Evolutionary conservation across 1,140 invertebrate species (phyloP), one percentile per base, ranked within the genome.

Genomic region (Acyrthosiphon pisum): DNA sequence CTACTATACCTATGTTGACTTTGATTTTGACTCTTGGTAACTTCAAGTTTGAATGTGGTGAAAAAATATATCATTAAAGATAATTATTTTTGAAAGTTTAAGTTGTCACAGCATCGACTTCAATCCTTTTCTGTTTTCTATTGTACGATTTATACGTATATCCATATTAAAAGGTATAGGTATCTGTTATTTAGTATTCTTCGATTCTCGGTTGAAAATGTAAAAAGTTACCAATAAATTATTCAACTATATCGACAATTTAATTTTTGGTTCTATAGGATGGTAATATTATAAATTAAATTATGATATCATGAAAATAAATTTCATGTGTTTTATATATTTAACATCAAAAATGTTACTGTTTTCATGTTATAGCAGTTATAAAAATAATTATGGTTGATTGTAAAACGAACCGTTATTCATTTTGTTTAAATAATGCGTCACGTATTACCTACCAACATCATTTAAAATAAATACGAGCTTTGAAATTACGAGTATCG

Each of bases 401-500:
- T 56, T 53, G 23, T 37, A 23, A 37, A 89, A 56, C 48, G 37
- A 26, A 89, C 4, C 20, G 81, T 26, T 53, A 89, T 30, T 41
- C 88, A 56, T 60, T 89, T 50, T 22, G 87, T 37, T 89, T 89
- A 37, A 89, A 89, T 53, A 89, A 37, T 53, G 9, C 48, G n/a
- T 87, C 20, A 46, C 6, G 7, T 23, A 41, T 30, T n/a, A 46
- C 46, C 46, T n/a, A 35, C 86, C 86, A 46, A 76, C 60, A n/a
- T 88, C 6, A 20, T 46, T n/a, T 88, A 88, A 88, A 88, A 89
- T 53, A 89, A 88, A 53, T 89, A 89, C 20, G 87, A 35, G 87
- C 53, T 53, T 37, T 53, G 2, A 89, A 89, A 89, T 53, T 53
- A 89, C 20, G 35, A 35, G 87, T n/a, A 46, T 53, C 35, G 48